These are phyloP conservation scores for Chromis chromis DNA, from an alignment of 2,797 vertebrate genomes.

Conservation along the genomic window DNA sequence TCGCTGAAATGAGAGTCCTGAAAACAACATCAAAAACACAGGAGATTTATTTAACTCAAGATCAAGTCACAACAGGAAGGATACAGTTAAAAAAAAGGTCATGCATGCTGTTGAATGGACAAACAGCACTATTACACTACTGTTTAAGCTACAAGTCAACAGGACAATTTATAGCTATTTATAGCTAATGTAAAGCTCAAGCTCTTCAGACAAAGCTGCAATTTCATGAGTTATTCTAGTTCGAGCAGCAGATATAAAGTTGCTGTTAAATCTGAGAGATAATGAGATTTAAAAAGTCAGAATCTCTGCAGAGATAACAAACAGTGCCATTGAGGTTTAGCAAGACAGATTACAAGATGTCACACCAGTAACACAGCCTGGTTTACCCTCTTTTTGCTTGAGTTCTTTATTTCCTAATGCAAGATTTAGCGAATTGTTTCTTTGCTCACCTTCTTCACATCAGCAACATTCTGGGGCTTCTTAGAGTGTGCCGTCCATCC, in stretches of 20 bases:
- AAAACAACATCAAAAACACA: slow-evolving; percentile 22
- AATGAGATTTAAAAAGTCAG: too few species aligned
- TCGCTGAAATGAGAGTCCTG: slow-evolving; percentile 93
- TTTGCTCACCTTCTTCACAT: slow-evolving; percentile 90
- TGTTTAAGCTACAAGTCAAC: background rate
- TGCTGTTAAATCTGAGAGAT: too few species aligned
- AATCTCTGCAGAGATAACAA: background rate
- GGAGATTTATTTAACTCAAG: background rate
- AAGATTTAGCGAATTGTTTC: background rate
- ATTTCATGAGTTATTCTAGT: too few species aligned
- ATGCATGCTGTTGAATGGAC: background rate
- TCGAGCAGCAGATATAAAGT: too few species aligned
- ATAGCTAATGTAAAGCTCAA: background rate
- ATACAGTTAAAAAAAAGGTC: background rate
- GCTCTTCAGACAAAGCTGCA: background rate
- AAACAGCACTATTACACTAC: background rate
- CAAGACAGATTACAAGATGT: background rate
- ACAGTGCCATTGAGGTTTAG: background rate
- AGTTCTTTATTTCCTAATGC: too few species aligned
- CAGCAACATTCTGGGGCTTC: slow-evolving; percentile 88
- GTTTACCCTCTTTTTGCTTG: background rate
- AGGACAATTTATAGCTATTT: background rate
- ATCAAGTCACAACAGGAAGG: background rate
- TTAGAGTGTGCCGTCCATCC: slow-evolving; percentile 90
- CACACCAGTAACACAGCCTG: background rate